phyloP scores from a whole-genome alignment of 2,113 vertebrate species.

The Eonycteris spelaea region DNA sequence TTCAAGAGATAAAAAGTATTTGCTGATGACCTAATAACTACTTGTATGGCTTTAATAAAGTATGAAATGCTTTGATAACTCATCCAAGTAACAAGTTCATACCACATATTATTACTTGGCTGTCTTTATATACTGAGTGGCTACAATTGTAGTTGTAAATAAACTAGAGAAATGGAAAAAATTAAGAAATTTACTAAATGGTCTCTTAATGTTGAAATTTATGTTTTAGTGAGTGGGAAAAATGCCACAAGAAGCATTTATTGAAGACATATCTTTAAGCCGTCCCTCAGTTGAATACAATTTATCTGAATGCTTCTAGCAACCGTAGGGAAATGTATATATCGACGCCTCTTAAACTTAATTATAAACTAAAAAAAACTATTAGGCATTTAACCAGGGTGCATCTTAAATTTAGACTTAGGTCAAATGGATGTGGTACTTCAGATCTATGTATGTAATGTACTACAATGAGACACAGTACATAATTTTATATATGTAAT shows the following conservation, averaged over 20 bases:
- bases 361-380: background rate
- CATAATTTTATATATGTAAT: background rate
- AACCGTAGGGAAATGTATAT: background rate
- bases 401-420: background rate
- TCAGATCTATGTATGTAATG: background rate
- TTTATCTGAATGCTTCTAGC: background rate
- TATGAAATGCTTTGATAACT: background rate
- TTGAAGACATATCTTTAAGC: background rate
- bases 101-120: background rate
- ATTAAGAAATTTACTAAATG: background rate
- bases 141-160: background rate
- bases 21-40: constrained; percentile 20
- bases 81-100: background rate
- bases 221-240: background rate
- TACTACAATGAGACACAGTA: background rate
- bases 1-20: background rate
- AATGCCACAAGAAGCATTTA: background rate
- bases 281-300: background rate
- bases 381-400: background rate
- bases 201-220: background rate
- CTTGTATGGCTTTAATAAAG: constrained; percentile 25
- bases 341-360: background rate
- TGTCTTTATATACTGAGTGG: background rate
- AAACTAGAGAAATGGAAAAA: background rate
- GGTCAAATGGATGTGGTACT: background rate